Conservation (phyloP, 2,797 vertebrate species). For the Poeciliopsis presidionis region DNA sequence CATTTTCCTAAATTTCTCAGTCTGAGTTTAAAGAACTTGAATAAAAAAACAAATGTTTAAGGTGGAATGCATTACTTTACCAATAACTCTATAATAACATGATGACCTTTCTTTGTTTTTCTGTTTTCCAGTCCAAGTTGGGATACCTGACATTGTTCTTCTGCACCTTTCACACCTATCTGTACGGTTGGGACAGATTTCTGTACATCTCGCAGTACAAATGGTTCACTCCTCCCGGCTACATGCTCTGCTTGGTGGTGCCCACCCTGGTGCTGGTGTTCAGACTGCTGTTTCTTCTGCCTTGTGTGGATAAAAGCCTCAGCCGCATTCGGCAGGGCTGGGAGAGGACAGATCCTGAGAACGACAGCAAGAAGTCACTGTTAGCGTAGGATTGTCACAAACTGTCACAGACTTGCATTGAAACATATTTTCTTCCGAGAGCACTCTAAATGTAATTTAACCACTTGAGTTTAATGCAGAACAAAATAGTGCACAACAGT, state of each 20-base stretch:
- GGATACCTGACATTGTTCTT: conserved; percentile 88
- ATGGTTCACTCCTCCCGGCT: conserved; percentile 87
- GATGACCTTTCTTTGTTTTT: background rate
- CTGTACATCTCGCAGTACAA: conserved; percentile 73
- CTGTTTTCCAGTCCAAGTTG: conserved; percentile 87
- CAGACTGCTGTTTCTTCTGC: conserved; percentile 87
- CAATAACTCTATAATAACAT: background rate
- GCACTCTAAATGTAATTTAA: conserved; percentile 4
- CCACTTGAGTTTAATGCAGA: background rate
- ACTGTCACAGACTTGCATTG: background rate
- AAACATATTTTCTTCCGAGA: background rate
- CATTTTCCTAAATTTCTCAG: background rate
- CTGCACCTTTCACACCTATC: conserved; percentile 87
- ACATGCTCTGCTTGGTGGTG: conserved; percentile 85
- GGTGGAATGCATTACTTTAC: background rate
- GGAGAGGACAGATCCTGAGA: conserved; percentile 82
- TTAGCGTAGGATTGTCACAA: conserved; percentile 43
- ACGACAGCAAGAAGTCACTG: conserved; percentile 44
- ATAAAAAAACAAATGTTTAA: background rate
- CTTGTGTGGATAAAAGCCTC: conserved; percentile 87
- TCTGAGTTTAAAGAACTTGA: background rate
- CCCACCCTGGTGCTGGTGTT: conserved; percentile 86
- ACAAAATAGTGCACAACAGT: background rate
- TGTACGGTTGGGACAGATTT: conserved; percentile 88
- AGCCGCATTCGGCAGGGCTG: conserved; percentile 90